Percentiles rank a stretch among this genome's conserved stretches.
These are phyloP conservation scores for Myotis findleyi DNA, from an alignment of 2,797 vertebrate species.

Conservation along the genomic window DNA sequence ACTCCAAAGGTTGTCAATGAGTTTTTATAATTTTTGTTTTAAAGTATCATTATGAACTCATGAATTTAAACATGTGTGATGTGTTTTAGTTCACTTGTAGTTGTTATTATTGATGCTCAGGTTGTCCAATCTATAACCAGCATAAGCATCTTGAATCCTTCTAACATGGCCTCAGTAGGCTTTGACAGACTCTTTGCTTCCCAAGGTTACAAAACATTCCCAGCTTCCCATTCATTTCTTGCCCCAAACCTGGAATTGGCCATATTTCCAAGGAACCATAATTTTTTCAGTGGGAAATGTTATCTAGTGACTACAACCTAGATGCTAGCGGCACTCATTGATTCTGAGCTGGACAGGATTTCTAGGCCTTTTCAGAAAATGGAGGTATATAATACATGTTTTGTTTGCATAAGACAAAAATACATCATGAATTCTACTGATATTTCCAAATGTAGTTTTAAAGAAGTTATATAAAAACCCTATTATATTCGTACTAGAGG, in stretches of 20 bases:
- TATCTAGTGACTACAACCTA: not conserved
- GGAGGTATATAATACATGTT: not conserved
- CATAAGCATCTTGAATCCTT: slow-evolving; percentile 44
- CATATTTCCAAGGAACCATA: not conserved
- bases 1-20: slow-evolving; percentile 38
- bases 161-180: slow-evolving; percentile 44
- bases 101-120: slow-evolving; percentile 42
- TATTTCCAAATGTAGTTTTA: slow-evolving; percentile 29
- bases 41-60: slow-evolving; percentile 50
- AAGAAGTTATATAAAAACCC: not conserved
- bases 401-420: slow-evolving; percentile 46
- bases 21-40: slow-evolving; percentile 24
- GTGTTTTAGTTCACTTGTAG: slow-evolving; percentile 52
- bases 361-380: slow-evolving; percentile 33
- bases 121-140: slow-evolving; percentile 44
- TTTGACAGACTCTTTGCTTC: slow-evolving; percentile 51
- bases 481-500: not conserved
- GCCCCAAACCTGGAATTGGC: not conserved
- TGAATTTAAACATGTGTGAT: slow-evolving; percentile 48
- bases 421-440: not conserved
- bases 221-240: slow-evolving; percentile 66
- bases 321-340: not conserved
- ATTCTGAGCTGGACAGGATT: not conserved
- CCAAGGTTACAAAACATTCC: slow-evolving; percentile 38
- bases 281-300: slow-evolving; percentile 19